These are phyloP conservation scores for Sturnira hondurensis DNA, from an alignment of 2,113 vertebrate genomes.

Conservation along the genomic window DNA sequence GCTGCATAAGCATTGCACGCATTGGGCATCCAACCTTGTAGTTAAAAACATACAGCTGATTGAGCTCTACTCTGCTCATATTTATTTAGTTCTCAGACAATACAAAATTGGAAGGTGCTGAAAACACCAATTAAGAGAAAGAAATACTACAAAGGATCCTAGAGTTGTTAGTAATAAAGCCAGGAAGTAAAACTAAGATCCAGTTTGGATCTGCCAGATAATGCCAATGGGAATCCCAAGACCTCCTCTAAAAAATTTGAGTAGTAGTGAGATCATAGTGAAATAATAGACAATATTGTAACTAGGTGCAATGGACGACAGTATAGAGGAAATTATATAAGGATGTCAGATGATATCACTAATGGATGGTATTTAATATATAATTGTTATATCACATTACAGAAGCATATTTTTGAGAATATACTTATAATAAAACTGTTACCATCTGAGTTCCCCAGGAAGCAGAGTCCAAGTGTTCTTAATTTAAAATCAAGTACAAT, in stretches of 20 bases:
- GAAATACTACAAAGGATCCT: conserved; percentile 40
- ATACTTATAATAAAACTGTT: not conserved
- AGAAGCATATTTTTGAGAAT: not conserved
- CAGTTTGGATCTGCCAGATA: conserved; percentile 47
- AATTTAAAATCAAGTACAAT: not conserved
- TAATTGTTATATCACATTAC: not conserved
- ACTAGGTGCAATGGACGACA: not conserved
- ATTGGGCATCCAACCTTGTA: conserved; percentile 49
- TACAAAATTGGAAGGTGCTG: conserved; percentile 58
- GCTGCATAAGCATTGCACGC: not conserved
- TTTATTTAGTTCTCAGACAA: conserved; percentile 64
- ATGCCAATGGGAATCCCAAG: conserved; percentile 33
- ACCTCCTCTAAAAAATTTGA: conserved; percentile 22
- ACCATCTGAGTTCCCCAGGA: not conserved
- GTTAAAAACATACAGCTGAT: conserved; percentile 64
- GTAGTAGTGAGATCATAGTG: not conserved
- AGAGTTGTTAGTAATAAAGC: conserved; percentile 34
- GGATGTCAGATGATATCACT: not conserved
- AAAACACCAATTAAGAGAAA: conserved; percentile 57
- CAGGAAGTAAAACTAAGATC: conserved; percentile 47
- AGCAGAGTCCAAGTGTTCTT: not conserved
- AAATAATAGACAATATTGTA: not conserved
- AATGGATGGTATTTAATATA: not conserved
- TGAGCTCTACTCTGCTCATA: not conserved
- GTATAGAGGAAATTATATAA: not conserved